Percentiles rank a stretch among this genome's conserved stretches.
These are phyloP conservation scores for Caenorhabditis imperialis DNA, from an alignment of 2,888 invertebrate species.

Conservation along the genomic window DNA sequence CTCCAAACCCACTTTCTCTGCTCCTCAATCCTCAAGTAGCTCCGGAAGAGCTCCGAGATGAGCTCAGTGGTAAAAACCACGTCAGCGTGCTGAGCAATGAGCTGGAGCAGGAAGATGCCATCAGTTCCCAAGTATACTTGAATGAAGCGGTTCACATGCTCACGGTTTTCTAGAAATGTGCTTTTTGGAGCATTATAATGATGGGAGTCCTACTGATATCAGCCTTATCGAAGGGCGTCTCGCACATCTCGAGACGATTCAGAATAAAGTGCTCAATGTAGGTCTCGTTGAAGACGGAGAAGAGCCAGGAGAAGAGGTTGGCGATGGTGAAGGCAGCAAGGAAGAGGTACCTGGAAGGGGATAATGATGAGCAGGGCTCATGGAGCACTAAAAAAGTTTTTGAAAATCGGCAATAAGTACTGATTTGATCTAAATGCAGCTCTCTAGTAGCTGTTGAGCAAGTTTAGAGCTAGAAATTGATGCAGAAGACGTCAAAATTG, in stretches of 20 bases:
- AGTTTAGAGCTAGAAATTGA: too few species aligned
- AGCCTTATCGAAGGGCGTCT: slow-evolving; percentile 64
- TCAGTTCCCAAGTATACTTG: slow-evolving; percentile 73
- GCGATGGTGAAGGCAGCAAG: slow-evolving; percentile 68
- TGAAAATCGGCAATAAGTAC: too few species aligned
- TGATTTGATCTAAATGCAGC: too few species aligned
- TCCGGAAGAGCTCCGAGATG: slow-evolving; percentile 67
- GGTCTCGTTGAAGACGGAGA: slow-evolving; percentile 67
- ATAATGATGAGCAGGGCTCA: too few species aligned
- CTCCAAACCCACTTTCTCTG: slow-evolving; percentile 63
- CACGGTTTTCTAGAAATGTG: slow-evolving; percentile 58
- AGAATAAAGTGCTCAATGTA: slow-evolving; percentile 74
- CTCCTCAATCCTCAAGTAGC: slow-evolving; percentile 70
- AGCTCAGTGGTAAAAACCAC: slow-evolving; percentile 73
- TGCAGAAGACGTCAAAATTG: too few species aligned
- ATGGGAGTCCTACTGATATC: slow-evolving; percentile 54
- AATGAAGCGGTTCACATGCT: slow-evolving; percentile 70
- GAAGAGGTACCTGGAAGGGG: slow-evolving; percentile 70
- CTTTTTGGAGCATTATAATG: neutral
- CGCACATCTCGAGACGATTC: slow-evolving; percentile 76
- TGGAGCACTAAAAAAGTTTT: too few species aligned
- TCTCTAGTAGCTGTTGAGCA: too few species aligned
- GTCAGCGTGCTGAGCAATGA: slow-evolving; percentile 76
- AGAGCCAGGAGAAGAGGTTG: slow-evolving; percentile 73
- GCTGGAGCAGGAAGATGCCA: slow-evolving; percentile 73